phyloP scores from a whole-genome alignment of 1,140 invertebrate genomes.

The Homarus americanus region DNA sequence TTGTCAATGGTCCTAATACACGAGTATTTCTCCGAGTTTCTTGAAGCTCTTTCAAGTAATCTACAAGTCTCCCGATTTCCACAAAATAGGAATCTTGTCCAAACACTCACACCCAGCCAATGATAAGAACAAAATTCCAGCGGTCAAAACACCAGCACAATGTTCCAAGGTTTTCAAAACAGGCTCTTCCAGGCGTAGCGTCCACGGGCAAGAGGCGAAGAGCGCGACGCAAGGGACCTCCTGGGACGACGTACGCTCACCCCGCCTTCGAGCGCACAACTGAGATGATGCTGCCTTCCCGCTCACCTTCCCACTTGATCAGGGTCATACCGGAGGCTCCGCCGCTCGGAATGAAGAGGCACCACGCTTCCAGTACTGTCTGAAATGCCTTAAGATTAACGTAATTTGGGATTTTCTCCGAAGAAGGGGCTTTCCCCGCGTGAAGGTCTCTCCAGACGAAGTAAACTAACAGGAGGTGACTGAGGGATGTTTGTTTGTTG shows the following conservation, averaged over 20 bases:
- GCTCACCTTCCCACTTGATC: constrained; percentile 25
- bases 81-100: neutral
- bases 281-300: constrained; percentile 44
- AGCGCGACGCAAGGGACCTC: neutral
- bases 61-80: neutral
- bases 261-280: constrained; percentile 38
- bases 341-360: constrained; percentile 9
- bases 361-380: constrained; percentile 26
- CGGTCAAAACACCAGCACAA: neutral
- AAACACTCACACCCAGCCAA: neutral
- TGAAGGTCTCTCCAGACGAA: neutral
- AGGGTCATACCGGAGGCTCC: constrained; percentile 5
- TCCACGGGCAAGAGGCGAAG: neutral
- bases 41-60: neutral
- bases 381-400: neutral
- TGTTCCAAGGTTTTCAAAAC: neutral
- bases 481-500: neutral
- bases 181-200: neutral
- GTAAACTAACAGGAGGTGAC: neutral
- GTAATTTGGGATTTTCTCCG: neutral
- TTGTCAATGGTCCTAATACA: neutral
- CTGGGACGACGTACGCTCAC: constrained; percentile 34
- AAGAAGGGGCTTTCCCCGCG: neutral
- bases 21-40: constrained; percentile 6
- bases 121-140: neutral